Base-by-base conservation (phyloP, 2,797 vertebrate species). In the Hydrocynus forskahlii region DNA sequence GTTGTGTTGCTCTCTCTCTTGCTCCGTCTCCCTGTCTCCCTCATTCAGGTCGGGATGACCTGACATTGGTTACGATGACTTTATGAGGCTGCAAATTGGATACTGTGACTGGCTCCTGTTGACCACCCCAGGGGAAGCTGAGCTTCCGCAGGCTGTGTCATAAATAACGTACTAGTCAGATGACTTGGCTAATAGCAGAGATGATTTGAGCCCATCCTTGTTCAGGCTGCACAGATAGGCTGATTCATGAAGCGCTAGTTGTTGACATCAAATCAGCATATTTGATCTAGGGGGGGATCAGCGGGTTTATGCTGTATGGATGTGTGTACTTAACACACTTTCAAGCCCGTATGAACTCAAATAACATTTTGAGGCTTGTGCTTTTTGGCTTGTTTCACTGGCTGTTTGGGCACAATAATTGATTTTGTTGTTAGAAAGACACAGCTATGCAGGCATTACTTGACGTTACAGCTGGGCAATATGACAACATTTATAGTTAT, bases 11-110 rank as follows among this genome's bases (percentile, higher is more conserved):
- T 45, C 2, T 54, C 29, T 52, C 62, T 13, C 10, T 52, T 59
- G 16, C 40, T n/a, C 78, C 16, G 21, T 64, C 70, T 60, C 25
- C 50, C 83, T 78, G 67, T 66, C 75, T 50, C 62, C 84, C 21
- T 29, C 16, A 74, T 80, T 91, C 92, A 90, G 93, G 93, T 94
- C 93, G 93, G 90, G 88, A 78, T 86, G 90, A 79, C 91, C 93
- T 94, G 92, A 93, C 92, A 92, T 88, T 78, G 82, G 80, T 75
- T 86, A 88, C 86, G 82, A 88, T 86, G 78, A 76, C 91, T 90
- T 84, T 80, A 91, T 92, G 89, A 88, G 88, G 85, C 88, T 83
- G 86, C 85, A 88, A 89, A 91, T 90, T 93, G 91, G 89, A 89
- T 76, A 72, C 77, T 85, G 78, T 87, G 70, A 66, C 80, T 78